Evolutionary conservation across 2,888 invertebrate species (phyloP).

Genomic region (Deroplatys truncata): DNA sequence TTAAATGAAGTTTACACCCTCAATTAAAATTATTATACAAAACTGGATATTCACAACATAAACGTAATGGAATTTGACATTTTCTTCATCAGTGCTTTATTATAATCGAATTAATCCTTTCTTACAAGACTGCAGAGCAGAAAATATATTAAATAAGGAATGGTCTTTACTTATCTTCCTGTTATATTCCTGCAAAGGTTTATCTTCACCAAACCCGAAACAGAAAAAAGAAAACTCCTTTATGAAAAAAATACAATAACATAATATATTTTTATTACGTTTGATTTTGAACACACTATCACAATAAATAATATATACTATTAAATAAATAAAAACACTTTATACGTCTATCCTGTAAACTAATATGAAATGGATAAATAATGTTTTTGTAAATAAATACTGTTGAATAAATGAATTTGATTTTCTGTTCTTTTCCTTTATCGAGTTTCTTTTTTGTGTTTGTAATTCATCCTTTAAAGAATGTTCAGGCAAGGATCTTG

Average conservation of each 20-base stretch:
- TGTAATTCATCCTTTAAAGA: neutral
- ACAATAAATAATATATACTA: slow-evolving; percentile 11
- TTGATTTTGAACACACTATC: slow-evolving; percentile 18
- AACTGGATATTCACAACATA: neutral
- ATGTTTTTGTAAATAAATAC: slow-evolving; percentile 28
- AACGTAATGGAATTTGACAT: neutral
- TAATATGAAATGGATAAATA: slow-evolving; percentile 8
- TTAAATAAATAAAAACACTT: slow-evolving; percentile 9
- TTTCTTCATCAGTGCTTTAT: neutral
- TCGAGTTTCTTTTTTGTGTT: neutral
- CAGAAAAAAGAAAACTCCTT: neutral
- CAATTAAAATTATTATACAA: no score
- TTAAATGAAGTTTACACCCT: no score
- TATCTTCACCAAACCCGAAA: neutral
- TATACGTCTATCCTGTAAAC: slow-evolving; percentile 8
- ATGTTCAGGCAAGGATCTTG: neutral
- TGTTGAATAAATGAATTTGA: slow-evolving; percentile 24
- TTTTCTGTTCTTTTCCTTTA: neutral
- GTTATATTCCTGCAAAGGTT: neutral
- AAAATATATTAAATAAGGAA: neutral
- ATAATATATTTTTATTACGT: slow-evolving; percentile 23
- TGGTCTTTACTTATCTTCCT: neutral
- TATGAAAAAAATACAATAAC: neutral
- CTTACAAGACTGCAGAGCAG: neutral
- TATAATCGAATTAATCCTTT: neutral